Evolutionary conservation across 1,140 invertebrate species (phyloP).

Genomic region (Gryllus bimaculatus): DNA sequence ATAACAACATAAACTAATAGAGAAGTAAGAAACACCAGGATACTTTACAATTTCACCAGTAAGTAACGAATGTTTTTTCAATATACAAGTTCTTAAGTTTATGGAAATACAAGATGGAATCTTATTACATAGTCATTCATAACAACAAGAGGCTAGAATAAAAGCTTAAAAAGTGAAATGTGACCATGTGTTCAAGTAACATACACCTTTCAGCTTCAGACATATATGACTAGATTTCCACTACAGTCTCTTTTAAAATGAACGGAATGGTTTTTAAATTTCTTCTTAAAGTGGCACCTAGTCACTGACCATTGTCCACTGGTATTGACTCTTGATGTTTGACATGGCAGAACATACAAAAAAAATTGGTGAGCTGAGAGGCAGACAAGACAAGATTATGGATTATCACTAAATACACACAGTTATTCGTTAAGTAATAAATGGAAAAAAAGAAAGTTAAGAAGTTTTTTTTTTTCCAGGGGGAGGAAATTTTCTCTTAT

Average conservation of each 20-base stretch:
- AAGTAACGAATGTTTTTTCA: not conserved
- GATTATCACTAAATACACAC: no score
- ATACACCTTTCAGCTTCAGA: not conserved
- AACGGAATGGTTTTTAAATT: not conserved
- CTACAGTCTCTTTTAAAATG: not conserved
- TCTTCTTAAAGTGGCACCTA: not conserved
- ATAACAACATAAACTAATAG: not conserved
- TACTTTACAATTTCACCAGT: not conserved
- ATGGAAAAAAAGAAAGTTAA: no score
- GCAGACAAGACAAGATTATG: no score
- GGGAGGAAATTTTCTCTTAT: no score
- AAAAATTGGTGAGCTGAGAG: no score
- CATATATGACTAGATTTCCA: not conserved
- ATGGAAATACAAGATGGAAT: not conserved
- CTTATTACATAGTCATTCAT: not conserved
- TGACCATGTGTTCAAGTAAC: conserved; percentile 1
- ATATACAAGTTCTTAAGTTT: conserved; percentile 1
- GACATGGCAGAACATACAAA: not conserved
- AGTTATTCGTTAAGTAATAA: no score
- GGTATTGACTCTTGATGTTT: not conserved
- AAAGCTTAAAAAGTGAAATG: conserved; percentile 5
- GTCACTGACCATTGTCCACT: not conserved
- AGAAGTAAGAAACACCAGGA: not conserved
- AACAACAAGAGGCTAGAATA: conserved; percentile 4
- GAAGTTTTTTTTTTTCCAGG: no score